Conservation (phyloP, 1,140 invertebrate genomes). For the Trachelipus rathkii region DNA sequence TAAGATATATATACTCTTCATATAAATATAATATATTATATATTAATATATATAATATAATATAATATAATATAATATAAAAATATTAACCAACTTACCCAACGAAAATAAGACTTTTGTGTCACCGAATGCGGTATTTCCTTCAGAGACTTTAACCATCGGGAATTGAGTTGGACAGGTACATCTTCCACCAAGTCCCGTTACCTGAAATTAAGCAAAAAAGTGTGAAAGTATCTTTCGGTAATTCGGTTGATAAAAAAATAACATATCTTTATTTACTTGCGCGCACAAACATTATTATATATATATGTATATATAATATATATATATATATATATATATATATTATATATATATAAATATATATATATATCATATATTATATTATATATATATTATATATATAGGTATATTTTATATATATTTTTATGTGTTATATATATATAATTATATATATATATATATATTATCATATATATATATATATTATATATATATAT, state of each 20-base stretch:
- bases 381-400: constrained; percentile 28
- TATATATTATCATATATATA: no score
- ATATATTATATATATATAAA: no score
- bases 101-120: constrained; percentile 47
- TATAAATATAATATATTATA: no score
- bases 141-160: constrained; percentile 92
- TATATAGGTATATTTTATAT: no score
- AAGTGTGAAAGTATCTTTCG: neutral
- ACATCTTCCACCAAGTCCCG: constrained; percentile 89
- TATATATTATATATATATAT: no score
- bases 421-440: no score
- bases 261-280: constrained; percentile 36
- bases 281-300: neutral
- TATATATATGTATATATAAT: no score
- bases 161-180: constrained; percentile 90
- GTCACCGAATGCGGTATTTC: constrained; percentile 54
- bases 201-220: constrained; percentile 63
- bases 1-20: no score
- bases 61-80: no score
- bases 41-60: no score
- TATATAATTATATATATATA: constrained; percentile 25
- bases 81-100: constrained; percentile 40
- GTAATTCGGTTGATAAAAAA: constrained; percentile 21
- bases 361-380: neutral
- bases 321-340: constrained; percentile 1